A percentile compares a stretch with the other conserved stretches of the same genome.
phyloP scores from a whole-genome alignment of 1,140 invertebrate genomes.

The Bursaphelenchus mucronatus region DNA sequence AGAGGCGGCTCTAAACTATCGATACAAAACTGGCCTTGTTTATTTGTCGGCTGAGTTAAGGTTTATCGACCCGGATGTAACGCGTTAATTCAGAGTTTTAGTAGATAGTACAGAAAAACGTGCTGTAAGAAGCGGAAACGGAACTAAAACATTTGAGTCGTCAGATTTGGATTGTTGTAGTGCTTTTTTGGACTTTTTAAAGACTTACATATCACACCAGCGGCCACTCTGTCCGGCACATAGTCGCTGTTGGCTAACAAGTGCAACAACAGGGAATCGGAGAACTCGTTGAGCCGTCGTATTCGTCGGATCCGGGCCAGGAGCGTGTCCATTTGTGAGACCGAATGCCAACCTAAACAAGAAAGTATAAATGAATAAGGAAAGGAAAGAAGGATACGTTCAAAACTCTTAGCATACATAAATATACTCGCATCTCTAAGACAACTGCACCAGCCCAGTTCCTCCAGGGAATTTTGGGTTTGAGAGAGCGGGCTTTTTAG shows the following conservation, averaged over 20 bases:
- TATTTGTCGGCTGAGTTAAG: neutral
- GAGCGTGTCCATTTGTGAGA: constrained; percentile 32
- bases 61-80: neutral
- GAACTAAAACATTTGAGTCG: neutral
- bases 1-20: too few relatives aligned
- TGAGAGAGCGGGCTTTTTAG: too few relatives aligned
- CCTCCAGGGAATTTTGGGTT: too few relatives aligned
- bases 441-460: too few relatives aligned
- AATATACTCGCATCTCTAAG: too few relatives aligned
- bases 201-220: constrained; percentile 50
- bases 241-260: constrained; percentile 43
- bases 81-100: neutral
- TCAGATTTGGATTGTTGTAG: constrained; percentile 12
- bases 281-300: constrained; percentile 26
- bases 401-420: too few relatives aligned
- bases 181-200: constrained; percentile 11
- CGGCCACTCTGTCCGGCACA: constrained; percentile 35
- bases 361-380: too few relatives aligned
- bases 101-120: neutral
- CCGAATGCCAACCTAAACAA: neutral
- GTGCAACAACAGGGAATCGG: constrained; percentile 40
- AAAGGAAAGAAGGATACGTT: too few relatives aligned
- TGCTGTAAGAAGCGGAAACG: neutral
- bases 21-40: too few relatives aligned
- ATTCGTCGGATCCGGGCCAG: constrained; percentile 31